Base-by-base conservation (phyloP, 2,113 vertebrate species). In the Orthonyx spaldingii region DNA sequence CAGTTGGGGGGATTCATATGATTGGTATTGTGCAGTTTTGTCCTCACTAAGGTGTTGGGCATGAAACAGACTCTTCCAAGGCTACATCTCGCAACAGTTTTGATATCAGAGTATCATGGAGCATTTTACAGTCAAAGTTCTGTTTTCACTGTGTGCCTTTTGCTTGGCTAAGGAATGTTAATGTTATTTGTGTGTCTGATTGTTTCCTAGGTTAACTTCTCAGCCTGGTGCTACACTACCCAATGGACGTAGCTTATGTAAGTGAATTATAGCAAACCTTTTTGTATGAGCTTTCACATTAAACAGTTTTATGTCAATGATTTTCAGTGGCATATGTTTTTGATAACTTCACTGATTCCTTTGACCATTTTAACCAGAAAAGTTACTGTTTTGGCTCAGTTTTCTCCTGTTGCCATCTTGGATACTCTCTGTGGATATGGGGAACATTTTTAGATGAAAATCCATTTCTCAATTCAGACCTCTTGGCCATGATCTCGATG, bases 191-290 rank as follows among this genome's bases (percentile, higher is more conserved):
- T 57, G 21, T 96, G 93, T 97, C 77, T 96, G 7, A 91, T 97
- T 97, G 66, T 86, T 94, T 98, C 97, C 85, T 94, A 99, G 99
- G 98, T 98, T 99, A 97, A 99, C 99, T 88, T 98, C 98, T 97
- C 98, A 98, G 84, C 98, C 99, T 97, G 99, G 98, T 96, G 98
- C 98, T 98, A 94, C 98, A 84, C 98, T 99, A 98, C 98, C 99
- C 97, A 99, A 99, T 95, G 99, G 99, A 93, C 99, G 99, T 98
- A 99, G 98, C 96, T 96, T 98, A 97, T 98, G 98, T 98, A 96
- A 98, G 98, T 98, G 97, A 97, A 92, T 94, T 89, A 68, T 19
- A 47, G 57, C 5, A 8, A 52, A 64, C 41, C 24, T n/a, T 70
- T 41, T 35, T 57, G 13, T 50, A 56, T 57, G 20, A 66, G 1